Evolutionary conservation across 2,113 vertebrate genomes (phyloP).

Genomic region (Semicossyphus pulcher): DNA sequence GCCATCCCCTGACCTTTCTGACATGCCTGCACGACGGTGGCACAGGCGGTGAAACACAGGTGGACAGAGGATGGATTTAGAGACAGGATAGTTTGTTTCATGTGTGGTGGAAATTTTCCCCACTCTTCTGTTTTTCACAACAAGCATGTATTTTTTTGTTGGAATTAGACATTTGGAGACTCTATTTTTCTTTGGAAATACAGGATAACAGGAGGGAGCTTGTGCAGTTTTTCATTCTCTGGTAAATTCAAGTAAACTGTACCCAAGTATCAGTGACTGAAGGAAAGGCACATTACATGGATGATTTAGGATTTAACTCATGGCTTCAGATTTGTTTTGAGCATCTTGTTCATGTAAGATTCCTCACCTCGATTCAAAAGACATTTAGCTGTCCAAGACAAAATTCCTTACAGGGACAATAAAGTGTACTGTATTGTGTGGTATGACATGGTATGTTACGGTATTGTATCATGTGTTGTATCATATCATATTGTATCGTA

Average conservation of each 20-base stretch:
- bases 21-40: conserved; percentile 16
- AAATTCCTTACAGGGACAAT: too few relatives aligned
- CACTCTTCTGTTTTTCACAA: conserved; percentile 3
- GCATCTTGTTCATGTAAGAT: neutral
- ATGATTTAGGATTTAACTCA: conserved; percentile 20
- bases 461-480: too few relatives aligned
- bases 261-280: too few relatives aligned
- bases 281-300: conserved; percentile 7
- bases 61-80: conserved; percentile 17
- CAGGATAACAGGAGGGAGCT: conserved; percentile 20
- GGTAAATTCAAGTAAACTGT: conserved; percentile 4
- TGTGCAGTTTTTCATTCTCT: conserved; percentile 1
- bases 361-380: neutral
- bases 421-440: too few relatives aligned
- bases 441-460: too few relatives aligned
- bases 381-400: too few relatives aligned
- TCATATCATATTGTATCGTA: too few relatives aligned
- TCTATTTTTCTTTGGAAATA: conserved; percentile 36
- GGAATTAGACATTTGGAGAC: neutral
- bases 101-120: neutral
- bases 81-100: neutral
- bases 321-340: neutral
- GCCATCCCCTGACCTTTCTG: conserved; percentile 26
- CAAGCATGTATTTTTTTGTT: conserved; percentile 47
- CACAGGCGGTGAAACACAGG: conserved; percentile 33